A percentile compares a stretch with the other conserved stretches of the same genome.
Evolutionary conservation across 2,113 vertebrate species (phyloP).

Genomic region (Forbesichthys papilliferus): DNA sequence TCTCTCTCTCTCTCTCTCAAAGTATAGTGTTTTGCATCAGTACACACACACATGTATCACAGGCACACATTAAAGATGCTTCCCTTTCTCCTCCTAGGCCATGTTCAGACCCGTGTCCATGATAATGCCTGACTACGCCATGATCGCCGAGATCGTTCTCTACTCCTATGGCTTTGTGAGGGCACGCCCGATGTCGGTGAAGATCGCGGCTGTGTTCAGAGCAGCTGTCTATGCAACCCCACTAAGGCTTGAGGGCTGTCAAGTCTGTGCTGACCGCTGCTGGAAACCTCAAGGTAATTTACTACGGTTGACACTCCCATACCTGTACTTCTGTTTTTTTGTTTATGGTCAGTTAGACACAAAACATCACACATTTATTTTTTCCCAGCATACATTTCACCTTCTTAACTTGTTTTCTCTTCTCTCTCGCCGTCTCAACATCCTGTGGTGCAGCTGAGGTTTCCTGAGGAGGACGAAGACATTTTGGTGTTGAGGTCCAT

Average conservation of each 20-base stretch:
- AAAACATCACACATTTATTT: neutral
- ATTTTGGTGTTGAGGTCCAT: slow-evolving; percentile 88
- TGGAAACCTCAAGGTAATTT: slow-evolving; percentile 86
- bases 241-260: slow-evolving; percentile 92
- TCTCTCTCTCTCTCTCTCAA: neutral
- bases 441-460: slow-evolving; percentile 79
- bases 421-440: slow-evolving; percentile 7
- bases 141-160: slow-evolving; percentile 92
- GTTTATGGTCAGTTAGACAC: neutral
- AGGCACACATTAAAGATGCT: neutral
- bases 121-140: slow-evolving; percentile 94
- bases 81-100: slow-evolving; percentile 68
- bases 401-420: neutral
- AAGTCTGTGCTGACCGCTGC: slow-evolving; percentile 91
- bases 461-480: slow-evolving; percentile 89
- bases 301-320: neutral
- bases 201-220: slow-evolving; percentile 90
- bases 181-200: slow-evolving; percentile 86
- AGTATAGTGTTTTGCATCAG: neutral
- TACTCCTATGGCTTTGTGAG: slow-evolving; percentile 91
- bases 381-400: neutral
- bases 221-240: slow-evolving; percentile 87
- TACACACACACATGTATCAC: neutral
- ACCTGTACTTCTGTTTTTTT: neutral
- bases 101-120: slow-evolving; percentile 91